These are phyloP conservation scores for Gyrodactylus salaris DNA, from an alignment of 1,140 invertebrate genomes.

Conservation along the genomic window DNA sequence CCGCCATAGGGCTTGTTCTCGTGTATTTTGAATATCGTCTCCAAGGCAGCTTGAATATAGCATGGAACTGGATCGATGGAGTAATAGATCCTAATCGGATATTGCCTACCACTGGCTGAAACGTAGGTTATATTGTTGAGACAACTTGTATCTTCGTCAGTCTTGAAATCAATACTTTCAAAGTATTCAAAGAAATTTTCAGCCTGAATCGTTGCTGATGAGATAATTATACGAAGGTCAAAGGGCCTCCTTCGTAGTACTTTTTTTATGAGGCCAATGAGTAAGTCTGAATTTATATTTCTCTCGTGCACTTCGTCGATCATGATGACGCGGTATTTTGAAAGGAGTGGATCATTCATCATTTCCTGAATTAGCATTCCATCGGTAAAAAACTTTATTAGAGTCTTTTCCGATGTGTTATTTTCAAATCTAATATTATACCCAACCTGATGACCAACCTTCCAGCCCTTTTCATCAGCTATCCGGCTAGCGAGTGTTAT, in stretches of 20 bases:
- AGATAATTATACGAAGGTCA: conserved; percentile 47
- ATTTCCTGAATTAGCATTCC: conserved; percentile 57
- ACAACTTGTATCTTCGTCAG: background rate
- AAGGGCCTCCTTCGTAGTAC: conserved; percentile 40
- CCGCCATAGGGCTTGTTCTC: conserved; percentile 44
- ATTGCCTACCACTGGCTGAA: conserved; percentile 21
- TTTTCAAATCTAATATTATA: conserved; percentile 70
- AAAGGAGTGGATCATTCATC: conserved; percentile 59
- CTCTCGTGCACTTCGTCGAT: conserved; percentile 84
- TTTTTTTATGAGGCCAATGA: conserved; percentile 70
- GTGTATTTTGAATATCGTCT: conserved; percentile 83
- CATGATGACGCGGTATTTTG: conserved; percentile 31
- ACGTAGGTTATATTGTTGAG: background rate
- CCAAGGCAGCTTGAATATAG: conserved; percentile 79
- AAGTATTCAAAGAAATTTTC: conserved; percentile 18
- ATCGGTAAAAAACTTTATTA: conserved; percentile 79
- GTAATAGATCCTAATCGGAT: conserved; percentile 76
- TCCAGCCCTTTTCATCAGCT: conserved; percentile 44
- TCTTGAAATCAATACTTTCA: conserved; percentile 8
- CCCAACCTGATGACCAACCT: conserved; percentile 47
- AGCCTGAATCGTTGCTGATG: conserved; percentile 74
- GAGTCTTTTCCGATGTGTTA: conserved; percentile 29
- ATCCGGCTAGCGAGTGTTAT: conserved; percentile 54
- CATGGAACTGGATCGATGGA: conserved; percentile 66
- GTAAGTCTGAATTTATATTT: conserved; percentile 56